Base-by-base conservation (phyloP, 2,113 vertebrate genomes). In the Epinephelus moara region DNA sequence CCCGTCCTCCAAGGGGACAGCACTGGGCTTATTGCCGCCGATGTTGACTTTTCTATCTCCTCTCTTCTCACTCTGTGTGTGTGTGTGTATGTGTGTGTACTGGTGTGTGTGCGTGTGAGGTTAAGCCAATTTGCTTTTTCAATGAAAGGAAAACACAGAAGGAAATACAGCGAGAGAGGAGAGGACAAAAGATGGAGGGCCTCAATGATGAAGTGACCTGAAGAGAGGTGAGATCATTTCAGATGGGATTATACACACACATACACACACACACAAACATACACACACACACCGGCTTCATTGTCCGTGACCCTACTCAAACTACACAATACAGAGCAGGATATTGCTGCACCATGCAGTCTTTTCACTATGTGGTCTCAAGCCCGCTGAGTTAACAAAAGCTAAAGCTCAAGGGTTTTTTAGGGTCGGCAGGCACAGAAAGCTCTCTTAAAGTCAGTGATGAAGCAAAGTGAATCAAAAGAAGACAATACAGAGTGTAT, bases 171-270 rank as follows among this genome's bases (percentile, higher is more conserved):
- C 27, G 11, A 69, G 61, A 37, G 72, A 84, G 64, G 69, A 85
- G 76, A 85, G 71, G 83, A 90, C 88, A 91, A 91, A 90, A 88
- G 82, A 79, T 76, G 53, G 63, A 87, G 87, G 81, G 84, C 82
- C 84, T 88, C 83, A 88, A 85, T 91, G 87, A 93, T 91, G 91
- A 92, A 93, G 87, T 93, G 91, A 91, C 92, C 91, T 92, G 89
- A 94, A 90, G 89, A 93, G 85, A 81, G 89, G 90, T 92, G 90
- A 92, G 90, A 89, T 93, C 90, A 89, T 93, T 88, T 86, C 70
- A 91, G 81, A 91, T 62, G 68, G 81, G 87, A 87, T 91, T 89
- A 90, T 30, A 71, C 50, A 78, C 40, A 49, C 70, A 78, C 62
- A 57, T 74, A 70, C 53, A 78, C 60, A 78, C 77, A 74, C 77